Conservation (phyloP, 2,113 vertebrate species). For the Aegithalos caudatus region DNA sequence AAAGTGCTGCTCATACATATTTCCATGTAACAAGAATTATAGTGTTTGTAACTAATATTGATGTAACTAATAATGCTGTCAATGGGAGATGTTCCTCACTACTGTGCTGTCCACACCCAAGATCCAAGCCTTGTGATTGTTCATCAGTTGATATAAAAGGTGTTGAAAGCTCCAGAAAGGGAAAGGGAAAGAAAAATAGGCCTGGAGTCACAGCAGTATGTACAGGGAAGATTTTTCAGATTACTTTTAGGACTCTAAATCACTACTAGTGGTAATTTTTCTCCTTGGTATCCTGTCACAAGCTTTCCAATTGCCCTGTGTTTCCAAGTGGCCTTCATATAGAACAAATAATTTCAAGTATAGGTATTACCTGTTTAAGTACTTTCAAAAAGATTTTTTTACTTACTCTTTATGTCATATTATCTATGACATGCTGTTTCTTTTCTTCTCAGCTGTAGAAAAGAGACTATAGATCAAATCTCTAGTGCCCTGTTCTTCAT, state of each 20-base stretch:
- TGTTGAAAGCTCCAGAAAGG: neutral
- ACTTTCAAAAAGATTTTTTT: neutral
- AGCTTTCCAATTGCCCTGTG: neutral
- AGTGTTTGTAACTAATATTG: neutral
- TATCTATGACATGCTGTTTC: neutral
- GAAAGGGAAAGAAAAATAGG: neutral
- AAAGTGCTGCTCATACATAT: neutral
- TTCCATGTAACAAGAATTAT: neutral
- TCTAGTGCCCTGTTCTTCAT: neutral
- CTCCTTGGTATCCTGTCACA: neutral
- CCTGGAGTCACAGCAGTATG: neutral
- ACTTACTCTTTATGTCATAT: neutral
- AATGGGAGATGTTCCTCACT: neutral
- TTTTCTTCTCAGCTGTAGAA: neutral
- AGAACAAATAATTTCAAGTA: neutral
- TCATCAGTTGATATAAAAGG: neutral
- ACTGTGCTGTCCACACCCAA: neutral
- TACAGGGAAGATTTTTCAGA: neutral
- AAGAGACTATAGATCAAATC: neutral
- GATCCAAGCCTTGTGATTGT: neutral
- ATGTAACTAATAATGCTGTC: too few species aligned
- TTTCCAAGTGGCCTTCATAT: neutral
- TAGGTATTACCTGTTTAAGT: neutral
- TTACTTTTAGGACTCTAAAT: neutral
- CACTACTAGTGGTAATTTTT: neutral